Conservation (phyloP, 2,113 vertebrate genomes). For the Gasterosteus nipponicus region DNA sequence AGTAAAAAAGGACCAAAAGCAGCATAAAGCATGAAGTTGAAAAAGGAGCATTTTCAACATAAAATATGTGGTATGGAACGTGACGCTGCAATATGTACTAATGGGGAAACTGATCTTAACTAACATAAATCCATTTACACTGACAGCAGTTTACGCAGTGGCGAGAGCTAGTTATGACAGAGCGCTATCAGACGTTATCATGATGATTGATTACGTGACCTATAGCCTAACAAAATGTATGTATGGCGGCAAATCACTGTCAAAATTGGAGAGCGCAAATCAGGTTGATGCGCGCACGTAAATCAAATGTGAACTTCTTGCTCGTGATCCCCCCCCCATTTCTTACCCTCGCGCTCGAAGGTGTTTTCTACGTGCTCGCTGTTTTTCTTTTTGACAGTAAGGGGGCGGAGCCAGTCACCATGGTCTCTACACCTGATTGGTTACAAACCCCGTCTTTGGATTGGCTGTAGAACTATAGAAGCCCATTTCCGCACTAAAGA, state of each 20-base stretch:
- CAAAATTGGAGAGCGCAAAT: no score
- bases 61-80: constrained; percentile 26
- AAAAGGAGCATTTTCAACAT: constrained; percentile 48
- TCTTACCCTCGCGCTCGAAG: no score
- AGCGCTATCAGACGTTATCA: neutral
- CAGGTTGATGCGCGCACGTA: no score
- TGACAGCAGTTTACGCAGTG: constrained; percentile 1
- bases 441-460: no score
- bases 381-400: neutral
- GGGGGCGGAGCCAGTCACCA: no score
- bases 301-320: no score
- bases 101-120: constrained; percentile 49
- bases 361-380: no score
- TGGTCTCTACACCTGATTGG: no score
- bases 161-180: neutral
- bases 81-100: constrained; percentile 45
- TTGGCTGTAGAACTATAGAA: no score
- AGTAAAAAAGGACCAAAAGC: constrained; percentile 56
- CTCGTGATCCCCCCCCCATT: no score
- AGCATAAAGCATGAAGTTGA: constrained; percentile 40
- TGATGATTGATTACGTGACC: neutral
- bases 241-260: neutral
- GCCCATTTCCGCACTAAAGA: no score
- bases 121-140: constrained; percentile 28
- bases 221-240: neutral